phyloP scores from a whole-genome alignment of 2,888 invertebrate species.

The Steinernema carpocapsae region DNA sequence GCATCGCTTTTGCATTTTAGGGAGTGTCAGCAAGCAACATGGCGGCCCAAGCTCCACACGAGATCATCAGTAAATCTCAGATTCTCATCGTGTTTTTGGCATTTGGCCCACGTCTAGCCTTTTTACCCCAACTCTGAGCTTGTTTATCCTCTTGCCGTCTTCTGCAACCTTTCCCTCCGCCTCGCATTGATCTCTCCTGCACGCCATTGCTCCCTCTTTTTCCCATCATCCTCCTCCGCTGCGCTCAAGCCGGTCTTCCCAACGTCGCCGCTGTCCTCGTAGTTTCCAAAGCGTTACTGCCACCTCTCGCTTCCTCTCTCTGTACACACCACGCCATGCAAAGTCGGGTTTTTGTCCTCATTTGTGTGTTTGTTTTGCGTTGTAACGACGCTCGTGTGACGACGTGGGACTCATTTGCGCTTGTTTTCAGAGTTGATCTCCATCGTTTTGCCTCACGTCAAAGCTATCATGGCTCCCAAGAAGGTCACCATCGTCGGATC shows the following conservation, averaged over 20 bases:
- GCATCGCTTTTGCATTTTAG: no score
- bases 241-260: background rate
- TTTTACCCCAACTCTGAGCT: no score
- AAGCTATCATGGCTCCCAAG: conserved; percentile 41
- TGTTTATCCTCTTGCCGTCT: no score
- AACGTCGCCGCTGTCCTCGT: background rate
- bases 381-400: background rate
- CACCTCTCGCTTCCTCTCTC: background rate
- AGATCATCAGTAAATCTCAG: no score
- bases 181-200: background rate
- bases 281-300: background rate
- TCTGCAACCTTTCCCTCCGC: no score
- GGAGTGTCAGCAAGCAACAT: no score
- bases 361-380: background rate
- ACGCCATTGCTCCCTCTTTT: background rate
- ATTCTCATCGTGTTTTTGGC: no score
- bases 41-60: no score
- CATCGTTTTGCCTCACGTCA: background rate
- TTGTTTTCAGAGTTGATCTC: conserved; percentile 30
- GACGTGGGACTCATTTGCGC: background rate
- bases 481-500: conserved; percentile 57
- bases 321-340: conserved; percentile 3
- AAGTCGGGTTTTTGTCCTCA: conserved; percentile 27
- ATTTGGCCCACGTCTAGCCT: no score
- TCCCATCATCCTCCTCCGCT: background rate